Percentiles rank a stretch among this genome's conserved stretches.
These are phyloP conservation scores for Cynocephalus volans DNA, from an alignment of 2,113 vertebrate genomes.

Conservation along the genomic window DNA sequence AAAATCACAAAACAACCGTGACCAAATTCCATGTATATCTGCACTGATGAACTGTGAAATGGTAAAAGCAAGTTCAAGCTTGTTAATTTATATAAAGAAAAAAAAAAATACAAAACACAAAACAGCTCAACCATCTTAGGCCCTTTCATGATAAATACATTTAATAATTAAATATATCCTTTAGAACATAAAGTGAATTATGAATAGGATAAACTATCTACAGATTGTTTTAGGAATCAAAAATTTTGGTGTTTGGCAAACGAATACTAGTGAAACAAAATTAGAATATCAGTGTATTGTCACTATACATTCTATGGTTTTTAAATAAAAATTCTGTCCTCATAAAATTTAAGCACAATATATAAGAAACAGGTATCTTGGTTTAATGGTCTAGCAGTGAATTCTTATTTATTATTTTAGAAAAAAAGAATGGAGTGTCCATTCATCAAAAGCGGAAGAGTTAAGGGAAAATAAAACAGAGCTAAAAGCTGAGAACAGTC, in stretches of 20 bases:
- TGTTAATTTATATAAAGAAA: not conserved
- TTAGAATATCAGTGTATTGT: slow-evolving; percentile 2
- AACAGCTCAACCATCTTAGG: not conserved
- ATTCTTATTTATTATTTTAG: slow-evolving; percentile 52
- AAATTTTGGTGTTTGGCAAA: slow-evolving; percentile 10
- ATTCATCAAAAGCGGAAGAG: slow-evolving; percentile 18
- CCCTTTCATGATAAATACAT: not conserved
- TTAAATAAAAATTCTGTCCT: slow-evolving; percentile 28
- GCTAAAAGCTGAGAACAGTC: not conserved
- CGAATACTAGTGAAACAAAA: not conserved
- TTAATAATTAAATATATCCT: slow-evolving; percentile 38
- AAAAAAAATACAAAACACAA: not conserved
- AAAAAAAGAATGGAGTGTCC: not conserved
- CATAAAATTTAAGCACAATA: slow-evolving; percentile 39
- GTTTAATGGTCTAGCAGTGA: not conserved
- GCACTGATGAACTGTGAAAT: slow-evolving; percentile 95
- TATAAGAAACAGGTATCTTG: not conserved
- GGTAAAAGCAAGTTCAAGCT: slow-evolving; percentile 55
- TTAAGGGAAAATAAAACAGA: slow-evolving; percentile 2
- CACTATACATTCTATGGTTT: not conserved
- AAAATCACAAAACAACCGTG: slow-evolving; percentile 98
- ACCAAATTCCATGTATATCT: slow-evolving; percentile 95
- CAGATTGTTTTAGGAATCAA: slow-evolving; percentile 21
- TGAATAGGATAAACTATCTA: not conserved
- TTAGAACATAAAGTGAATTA: slow-evolving; percentile 30